Conservation (phyloP, 2,888 invertebrate genomes). For the Subacronicta megacephala region DNA sequence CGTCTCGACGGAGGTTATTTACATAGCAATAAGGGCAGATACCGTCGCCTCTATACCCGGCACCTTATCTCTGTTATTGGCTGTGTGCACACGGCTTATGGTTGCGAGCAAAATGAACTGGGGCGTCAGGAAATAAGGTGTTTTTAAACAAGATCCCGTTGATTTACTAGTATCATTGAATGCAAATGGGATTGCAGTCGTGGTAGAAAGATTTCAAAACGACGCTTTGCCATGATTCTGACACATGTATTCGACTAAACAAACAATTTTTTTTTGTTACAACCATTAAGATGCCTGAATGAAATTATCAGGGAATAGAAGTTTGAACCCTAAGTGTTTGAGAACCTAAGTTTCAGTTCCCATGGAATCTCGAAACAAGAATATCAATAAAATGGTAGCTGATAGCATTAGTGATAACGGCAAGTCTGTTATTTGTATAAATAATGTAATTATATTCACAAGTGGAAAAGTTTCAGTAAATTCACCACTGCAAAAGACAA, state of each 20-base stretch:
- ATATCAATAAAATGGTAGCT: too few species aligned
- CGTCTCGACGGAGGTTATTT: slow-evolving; percentile 86
- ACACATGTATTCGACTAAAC: background rate
- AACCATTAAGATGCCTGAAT: too few species aligned
- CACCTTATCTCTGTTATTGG: slow-evolving; percentile 84
- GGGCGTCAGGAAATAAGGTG: slow-evolving; percentile 75
- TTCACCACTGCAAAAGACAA: background rate
- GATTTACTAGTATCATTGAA: slow-evolving; percentile 71
- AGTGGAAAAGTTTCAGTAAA: background rate
- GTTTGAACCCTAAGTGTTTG: too few species aligned
- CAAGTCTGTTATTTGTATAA: too few species aligned
- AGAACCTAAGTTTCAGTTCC: too few species aligned
- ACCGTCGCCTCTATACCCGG: slow-evolving; percentile 73
- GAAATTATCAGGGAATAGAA: too few species aligned
- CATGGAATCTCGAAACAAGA: too few species aligned
- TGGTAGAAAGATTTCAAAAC: slow-evolving; percentile 49
- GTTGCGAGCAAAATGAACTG: slow-evolving; percentile 82
- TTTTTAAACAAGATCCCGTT: slow-evolving; percentile 75
- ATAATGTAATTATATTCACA: too few species aligned
- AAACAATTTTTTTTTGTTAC: background rate
- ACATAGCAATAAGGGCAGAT: slow-evolving; percentile 87
- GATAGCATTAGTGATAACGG: too few species aligned
- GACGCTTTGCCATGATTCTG: background rate
- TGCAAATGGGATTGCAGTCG: slow-evolving; percentile 62
- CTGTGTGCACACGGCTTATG: slow-evolving; percentile 84